These are phyloP conservation scores for Stegostoma tigrinum DNA, from an alignment of 2,113 vertebrate species.

Conservation along the genomic window DNA sequence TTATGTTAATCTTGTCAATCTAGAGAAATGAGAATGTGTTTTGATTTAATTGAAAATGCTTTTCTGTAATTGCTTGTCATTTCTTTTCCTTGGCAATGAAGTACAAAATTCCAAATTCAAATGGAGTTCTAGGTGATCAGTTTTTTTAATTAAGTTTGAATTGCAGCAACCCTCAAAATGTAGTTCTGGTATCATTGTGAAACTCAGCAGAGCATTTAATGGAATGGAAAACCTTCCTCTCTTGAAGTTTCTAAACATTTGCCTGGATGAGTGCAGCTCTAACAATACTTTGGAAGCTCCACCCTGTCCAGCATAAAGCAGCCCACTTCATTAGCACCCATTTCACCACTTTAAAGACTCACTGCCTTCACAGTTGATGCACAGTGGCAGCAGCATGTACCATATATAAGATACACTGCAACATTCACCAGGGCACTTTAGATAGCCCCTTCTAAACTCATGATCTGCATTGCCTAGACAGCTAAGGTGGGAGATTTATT, in stretches of 20 bases:
- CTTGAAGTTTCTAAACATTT: not conserved
- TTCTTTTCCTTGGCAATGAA: not conserved
- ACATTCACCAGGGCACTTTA: not conserved
- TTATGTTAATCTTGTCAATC: slow-evolving; percentile 43
- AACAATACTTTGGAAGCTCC: not conserved
- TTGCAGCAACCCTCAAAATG: not conserved
- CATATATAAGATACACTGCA: not conserved
- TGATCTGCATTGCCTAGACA: not conserved
- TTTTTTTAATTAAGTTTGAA: not conserved
- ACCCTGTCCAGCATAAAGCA: not conserved
- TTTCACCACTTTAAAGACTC: not conserved
- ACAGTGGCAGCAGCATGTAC: not conserved
- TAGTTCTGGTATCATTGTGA: not conserved
- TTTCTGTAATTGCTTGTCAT: slow-evolving; percentile 1
- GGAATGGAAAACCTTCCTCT: not conserved
- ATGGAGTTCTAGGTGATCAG: slow-evolving; percentile 1
- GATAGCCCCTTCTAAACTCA: not conserved
- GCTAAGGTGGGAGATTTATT: not conserved
- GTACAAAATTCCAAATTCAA: not conserved
- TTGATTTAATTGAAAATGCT: slow-evolving; percentile 29
- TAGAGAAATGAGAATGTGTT: slow-evolving; percentile 15
- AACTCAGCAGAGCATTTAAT: not conserved
- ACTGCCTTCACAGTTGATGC: not conserved
- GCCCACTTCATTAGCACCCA: not conserved
- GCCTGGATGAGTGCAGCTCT: not conserved